Base-by-base conservation (phyloP, 2,888 invertebrate species). In the Caenorhabditis doughertyi region DNA sequence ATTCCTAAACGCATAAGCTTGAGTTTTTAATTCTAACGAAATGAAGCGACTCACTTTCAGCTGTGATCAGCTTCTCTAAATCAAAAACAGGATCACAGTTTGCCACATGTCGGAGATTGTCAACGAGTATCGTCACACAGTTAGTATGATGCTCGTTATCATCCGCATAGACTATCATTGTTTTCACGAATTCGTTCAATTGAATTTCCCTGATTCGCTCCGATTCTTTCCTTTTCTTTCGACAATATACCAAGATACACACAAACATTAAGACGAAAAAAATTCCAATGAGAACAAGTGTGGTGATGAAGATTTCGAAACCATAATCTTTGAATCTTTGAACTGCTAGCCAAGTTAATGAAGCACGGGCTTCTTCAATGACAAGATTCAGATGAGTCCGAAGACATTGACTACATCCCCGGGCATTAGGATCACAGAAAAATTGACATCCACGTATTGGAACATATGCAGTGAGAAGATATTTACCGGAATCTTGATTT, bases 161-260 rank as follows among this genome's bases (percentile, higher is more conserved):
- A 77, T 90, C 88, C 23, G 89, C 85, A 79, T 90, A 90, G n/a
- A 90, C 65, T 7, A 90, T 35, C 72, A 67, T 77, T 51, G 74
- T 53, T 55, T 72, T 72, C 4, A 72, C 56, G 39, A 60, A 65
- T 2, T 49, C 44, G 1, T 16, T 27, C n/a, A 71, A 35, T 27
- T 49, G 72, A 44, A 71, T 73, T 2, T 68, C 13, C 13, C 35
- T 25, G 5, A 68, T 51, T 35, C 16, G 21, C 2, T 44, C 27
- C 1, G 67, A 16, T 13, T 64, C 51, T 49, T 18, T 18, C 21
- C 16, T 67, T 3, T 27, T 21, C 21, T 58, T 25, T 7, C 18
- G 3, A 39, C 13, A 49, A n/a, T 13, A 35, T 7, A 35, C 9
- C 13, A 7, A 13, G 21, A 64, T 1, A 5, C 8, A 16, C 4